Percentiles rank a stretch among this genome's conserved stretches.
These are phyloP conservation scores for Antitype chi DNA, from an alignment of 2,888 invertebrate species.

Conservation along the genomic window DNA sequence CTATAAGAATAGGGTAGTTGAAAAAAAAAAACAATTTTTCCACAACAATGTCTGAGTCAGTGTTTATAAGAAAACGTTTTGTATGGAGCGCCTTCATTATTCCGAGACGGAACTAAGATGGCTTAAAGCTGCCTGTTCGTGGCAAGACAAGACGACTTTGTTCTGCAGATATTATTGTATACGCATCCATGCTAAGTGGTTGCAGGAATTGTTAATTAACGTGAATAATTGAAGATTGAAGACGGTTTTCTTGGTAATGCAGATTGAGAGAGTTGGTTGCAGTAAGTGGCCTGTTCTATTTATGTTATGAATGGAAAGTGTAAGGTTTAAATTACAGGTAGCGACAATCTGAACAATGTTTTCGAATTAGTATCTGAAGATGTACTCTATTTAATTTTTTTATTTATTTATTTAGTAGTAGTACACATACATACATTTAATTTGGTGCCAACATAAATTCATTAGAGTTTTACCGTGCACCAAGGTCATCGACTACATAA, in stretches of 20 bases:
- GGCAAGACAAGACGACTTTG: constrained; percentile 25
- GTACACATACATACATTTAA: too few species aligned
- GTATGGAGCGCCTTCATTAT: constrained; percentile 82
- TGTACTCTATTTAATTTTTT: too few species aligned
- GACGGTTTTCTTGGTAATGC: not conserved
- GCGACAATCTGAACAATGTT: not conserved
- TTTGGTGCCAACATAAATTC: too few species aligned
- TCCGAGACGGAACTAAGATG: constrained; percentile 76
- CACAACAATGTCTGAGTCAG: constrained; percentile 77
- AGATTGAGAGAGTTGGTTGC: not conserved
- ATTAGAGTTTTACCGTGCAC: too few species aligned
- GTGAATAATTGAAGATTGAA: not conserved
- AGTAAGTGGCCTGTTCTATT: not conserved
- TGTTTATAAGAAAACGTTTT: constrained; percentile 80
- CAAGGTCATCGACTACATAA: too few species aligned
- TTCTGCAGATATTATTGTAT: constrained; percentile 1
- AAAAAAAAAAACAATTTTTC: constrained; percentile 70
- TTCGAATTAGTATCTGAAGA: not conserved
- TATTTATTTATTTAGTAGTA: too few species aligned
- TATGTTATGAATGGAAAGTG: not conserved
- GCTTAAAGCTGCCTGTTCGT: constrained; percentile 72
- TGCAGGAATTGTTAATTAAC: constrained; percentile 1
- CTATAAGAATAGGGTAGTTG: constrained; percentile 50
- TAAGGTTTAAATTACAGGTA: not conserved
- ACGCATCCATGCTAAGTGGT: not conserved